Conservation (phyloP, 2,888 invertebrate species). For the Liodrosophila aerea region DNA sequence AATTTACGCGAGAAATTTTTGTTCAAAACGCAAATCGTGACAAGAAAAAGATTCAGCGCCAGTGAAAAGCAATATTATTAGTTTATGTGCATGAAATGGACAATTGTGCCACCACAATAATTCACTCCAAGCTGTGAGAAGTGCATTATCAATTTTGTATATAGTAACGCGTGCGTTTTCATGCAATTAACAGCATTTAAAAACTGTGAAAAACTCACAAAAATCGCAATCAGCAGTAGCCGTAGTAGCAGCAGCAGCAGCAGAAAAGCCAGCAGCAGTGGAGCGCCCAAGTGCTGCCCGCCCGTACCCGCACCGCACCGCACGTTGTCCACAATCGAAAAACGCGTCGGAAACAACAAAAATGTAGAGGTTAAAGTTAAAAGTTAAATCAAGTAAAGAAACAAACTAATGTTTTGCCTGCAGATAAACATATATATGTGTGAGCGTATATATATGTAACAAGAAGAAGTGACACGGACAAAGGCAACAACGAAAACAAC, state of each 20-base stretch:
- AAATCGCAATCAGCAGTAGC: conserved; percentile 37
- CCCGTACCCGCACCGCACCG: conserved; percentile 47
- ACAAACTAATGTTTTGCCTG: conserved; percentile 28
- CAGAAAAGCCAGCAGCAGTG: conserved; percentile 31
- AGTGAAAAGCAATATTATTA: conserved; percentile 69
- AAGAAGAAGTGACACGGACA: conserved; percentile 15
- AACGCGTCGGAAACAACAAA: conserved; percentile 56
- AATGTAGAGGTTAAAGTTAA: conserved; percentile 49
- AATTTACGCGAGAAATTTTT: conserved; percentile 58
- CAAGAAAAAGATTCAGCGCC: conserved; percentile 68
- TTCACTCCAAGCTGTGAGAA: conserved; percentile 33
- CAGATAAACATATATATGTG: conserved; percentile 20
- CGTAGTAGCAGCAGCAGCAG: too few relatives aligned
- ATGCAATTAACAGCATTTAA: conserved; percentile 40
- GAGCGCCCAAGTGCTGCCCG: conserved; percentile 54
- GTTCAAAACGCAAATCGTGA: conserved; percentile 58
- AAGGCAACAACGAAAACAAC: conserved; percentile 25
- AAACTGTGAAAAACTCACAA: conserved; percentile 55
- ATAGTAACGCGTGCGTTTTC: conserved; percentile 40
- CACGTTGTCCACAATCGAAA: conserved; percentile 47
- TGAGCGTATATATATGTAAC: conserved; percentile 17
- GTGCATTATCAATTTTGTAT: conserved; percentile 37
- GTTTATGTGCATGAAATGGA: conserved; percentile 43
- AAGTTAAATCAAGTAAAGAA: conserved; percentile 24
- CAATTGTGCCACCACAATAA: conserved; percentile 40